These are phyloP conservation scores for Aegotheles bennettii DNA, from an alignment of 2,113 vertebrate genomes.

Conservation along the genomic window DNA sequence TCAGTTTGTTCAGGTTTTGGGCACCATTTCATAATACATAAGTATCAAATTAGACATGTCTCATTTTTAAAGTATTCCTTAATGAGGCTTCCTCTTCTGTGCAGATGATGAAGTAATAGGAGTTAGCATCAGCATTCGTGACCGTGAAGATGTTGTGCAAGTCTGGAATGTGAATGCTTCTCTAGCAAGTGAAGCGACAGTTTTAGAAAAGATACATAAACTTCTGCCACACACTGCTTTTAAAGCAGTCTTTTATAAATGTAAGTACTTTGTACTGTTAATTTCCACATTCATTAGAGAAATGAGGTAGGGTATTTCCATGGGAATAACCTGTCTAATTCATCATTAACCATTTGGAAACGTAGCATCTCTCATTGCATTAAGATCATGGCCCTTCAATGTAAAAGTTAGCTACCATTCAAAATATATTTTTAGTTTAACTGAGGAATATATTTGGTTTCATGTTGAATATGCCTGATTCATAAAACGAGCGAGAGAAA, in stretches of 20 bases:
- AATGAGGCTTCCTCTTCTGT: background rate
- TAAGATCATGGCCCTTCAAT: background rate
- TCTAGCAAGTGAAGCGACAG: slow-evolving; percentile 83
- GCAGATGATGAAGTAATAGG: slow-evolving; percentile 94
- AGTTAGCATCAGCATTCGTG: slow-evolving; percentile 90
- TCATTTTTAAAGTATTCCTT: slow-evolving; percentile 6
- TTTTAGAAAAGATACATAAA: slow-evolving; percentile 88
- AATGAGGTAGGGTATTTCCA: background rate
- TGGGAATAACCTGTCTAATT: background rate
- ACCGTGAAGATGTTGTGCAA: slow-evolving; percentile 91
- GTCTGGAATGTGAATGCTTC: slow-evolving; percentile 96
- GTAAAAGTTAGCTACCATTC: background rate
- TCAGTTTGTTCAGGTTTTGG: background rate
- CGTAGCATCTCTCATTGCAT: background rate
- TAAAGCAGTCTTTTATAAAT: slow-evolving; percentile 95
- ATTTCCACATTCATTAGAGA: background rate
- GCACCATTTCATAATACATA: background rate
- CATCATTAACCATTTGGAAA: background rate
- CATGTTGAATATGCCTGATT: background rate
- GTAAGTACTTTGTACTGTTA: slow-evolving; percentile 78
- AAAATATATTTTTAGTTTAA: background rate
- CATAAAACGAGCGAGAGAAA: background rate
- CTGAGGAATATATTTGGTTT: background rate
- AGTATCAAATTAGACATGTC: background rate
- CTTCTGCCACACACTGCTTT: slow-evolving; percentile 89